Evolutionary conservation across 2,888 invertebrate species (phyloP).

Genomic region (Tinea semifulvella): DNA sequence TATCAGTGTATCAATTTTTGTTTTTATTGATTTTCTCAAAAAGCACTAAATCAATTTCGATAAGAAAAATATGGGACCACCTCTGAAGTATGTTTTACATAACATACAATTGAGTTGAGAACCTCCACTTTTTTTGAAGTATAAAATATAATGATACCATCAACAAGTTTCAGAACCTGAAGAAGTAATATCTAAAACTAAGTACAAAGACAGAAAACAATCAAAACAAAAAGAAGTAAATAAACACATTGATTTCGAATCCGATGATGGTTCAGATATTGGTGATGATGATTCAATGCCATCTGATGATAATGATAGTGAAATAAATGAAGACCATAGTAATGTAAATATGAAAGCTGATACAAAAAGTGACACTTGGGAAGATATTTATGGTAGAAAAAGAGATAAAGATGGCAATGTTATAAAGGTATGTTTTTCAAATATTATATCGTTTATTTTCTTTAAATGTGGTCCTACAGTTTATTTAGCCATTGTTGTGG

Average conservation of each 20-base stretch:
- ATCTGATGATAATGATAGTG: slow-evolving; percentile 23
- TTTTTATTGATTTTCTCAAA: no score
- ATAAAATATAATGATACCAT: background rate
- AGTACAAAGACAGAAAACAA: background rate
- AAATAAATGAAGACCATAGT: slow-evolving; percentile 21
- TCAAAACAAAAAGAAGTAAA: background rate
- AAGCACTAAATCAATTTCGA: no score
- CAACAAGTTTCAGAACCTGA: background rate
- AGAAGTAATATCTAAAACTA: background rate
- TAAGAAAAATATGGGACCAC: no score
- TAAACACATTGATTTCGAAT: background rate
- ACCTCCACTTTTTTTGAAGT: background rate
- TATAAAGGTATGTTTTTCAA: slow-evolving; percentile 63
- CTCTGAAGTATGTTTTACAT: no score
- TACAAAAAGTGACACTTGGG: slow-evolving; percentile 67
- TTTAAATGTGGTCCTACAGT: no score
- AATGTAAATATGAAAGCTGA: slow-evolving; percentile 20
- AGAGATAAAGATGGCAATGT: slow-evolving; percentile 84
- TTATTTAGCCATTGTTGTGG: no score
- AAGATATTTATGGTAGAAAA: slow-evolving; percentile 94
- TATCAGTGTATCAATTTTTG: no score
- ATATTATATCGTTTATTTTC: no score
- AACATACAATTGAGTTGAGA: no score
- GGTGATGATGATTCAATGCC: slow-evolving; percentile 26
- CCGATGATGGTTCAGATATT: slow-evolving; percentile 22